Evolutionary conservation across 2,797 vertebrate genomes (phyloP).

Genomic region (Scyliorhinus canicula): DNA sequence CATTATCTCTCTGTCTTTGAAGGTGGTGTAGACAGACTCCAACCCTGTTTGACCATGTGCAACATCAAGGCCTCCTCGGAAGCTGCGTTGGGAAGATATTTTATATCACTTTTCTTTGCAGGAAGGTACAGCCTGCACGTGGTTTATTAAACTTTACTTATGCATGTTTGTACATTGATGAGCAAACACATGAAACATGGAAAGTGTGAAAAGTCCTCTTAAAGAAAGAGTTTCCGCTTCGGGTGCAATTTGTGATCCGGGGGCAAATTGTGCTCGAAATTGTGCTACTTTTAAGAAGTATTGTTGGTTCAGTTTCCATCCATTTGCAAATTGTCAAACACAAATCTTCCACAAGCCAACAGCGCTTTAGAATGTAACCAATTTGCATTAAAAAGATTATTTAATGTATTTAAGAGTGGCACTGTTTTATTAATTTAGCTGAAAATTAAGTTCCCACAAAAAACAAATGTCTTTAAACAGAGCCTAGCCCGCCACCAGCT

Average conservation of each 20-base stretch:
- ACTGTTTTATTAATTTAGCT: not conserved
- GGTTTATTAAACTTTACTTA: not conserved
- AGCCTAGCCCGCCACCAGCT: not conserved
- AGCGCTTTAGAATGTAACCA: not conserved
- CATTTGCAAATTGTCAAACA: not conserved
- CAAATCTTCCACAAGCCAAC: not conserved
- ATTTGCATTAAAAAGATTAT: not conserved
- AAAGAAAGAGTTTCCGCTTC: not conserved
- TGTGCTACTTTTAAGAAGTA: not conserved
- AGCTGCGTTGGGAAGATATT: constrained; percentile 57
- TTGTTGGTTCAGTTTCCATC: not conserved
- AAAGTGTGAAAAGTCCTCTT: not conserved
- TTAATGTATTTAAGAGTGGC: not conserved
- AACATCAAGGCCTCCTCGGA: constrained; percentile 91
- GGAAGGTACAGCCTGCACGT: not conserved
- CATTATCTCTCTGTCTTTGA: constrained; percentile 94
- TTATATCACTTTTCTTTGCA: too few relatives aligned
- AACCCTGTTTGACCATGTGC: constrained; percentile 87
- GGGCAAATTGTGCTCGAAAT: not conserved
- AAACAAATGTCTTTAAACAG: not conserved
- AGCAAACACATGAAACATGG: not conserved
- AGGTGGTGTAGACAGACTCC: constrained; percentile 86
- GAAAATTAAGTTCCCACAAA: not conserved
- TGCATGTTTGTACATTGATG: not conserved
- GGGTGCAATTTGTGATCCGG: not conserved